These are phyloP conservation scores for Cottoperca gobio DNA, from an alignment of 2,797 vertebrate species.

Conservation along the genomic window DNA sequence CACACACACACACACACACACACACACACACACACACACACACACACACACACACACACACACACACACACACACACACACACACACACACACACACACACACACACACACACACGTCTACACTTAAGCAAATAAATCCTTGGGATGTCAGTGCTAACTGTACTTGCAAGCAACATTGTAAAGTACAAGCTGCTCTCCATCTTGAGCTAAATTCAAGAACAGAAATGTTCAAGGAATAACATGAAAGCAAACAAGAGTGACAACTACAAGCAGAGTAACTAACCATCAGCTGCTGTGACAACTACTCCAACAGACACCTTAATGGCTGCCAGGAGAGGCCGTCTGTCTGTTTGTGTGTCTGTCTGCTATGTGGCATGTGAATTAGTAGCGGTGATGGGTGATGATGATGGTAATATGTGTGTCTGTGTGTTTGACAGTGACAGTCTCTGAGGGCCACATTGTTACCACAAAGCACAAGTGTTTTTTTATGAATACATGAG, in stretches of 20 bases:
- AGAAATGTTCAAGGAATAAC: slow-evolving; percentile 50
- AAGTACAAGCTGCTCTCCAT: slow-evolving; percentile 39
- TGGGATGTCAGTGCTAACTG: slow-evolving; percentile 65
- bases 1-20: no score
- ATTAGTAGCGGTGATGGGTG: slow-evolving; percentile 46
- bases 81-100: slow-evolving; percentile 24
- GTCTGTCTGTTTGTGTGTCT: slow-evolving; percentile 25
- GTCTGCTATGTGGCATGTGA: slow-evolving; percentile 44
- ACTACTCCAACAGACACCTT: slow-evolving; percentile 55
- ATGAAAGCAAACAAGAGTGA: slow-evolving; percentile 57
- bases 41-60: slow-evolving; percentile 1
- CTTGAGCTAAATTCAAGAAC: slow-evolving; percentile 56
- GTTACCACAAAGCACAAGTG: neutral
- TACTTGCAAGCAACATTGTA: slow-evolving; percentile 50
- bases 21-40: slow-evolving; percentile 14
- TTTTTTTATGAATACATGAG: neutral
- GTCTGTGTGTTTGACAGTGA: neutral
- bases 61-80: neutral
- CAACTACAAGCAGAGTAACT: slow-evolving; percentile 48
- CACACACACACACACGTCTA: slow-evolving; percentile 29
- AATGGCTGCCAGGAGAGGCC: slow-evolving; percentile 57
- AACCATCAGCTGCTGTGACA: slow-evolving; percentile 60
- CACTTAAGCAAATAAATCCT: slow-evolving; percentile 75
- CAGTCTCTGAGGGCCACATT: neutral
- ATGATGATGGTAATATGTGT: slow-evolving; percentile 46